These are phyloP conservation scores for mouse (Mus musculus) DNA, from an alignment of 2,113 vertebrate species.

Conservation along the genomic window GRCm39 chr2:47525001-47525500, in stretches of 20 bases:
- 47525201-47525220: slow-evolving; percentile 26
- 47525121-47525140: background rate
- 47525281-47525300: background rate
- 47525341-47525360: background rate
- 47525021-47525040: background rate
- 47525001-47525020: background rate
- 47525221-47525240: background rate
- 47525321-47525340: background rate
- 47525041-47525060: background rate
- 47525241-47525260: background rate
- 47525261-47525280: background rate
- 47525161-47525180: background rate
- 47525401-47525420: background rate
- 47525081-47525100: background rate
- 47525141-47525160: background rate
- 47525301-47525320: background rate
- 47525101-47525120: background rate
- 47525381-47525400: background rate
- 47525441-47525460: background rate
- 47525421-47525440: background rate
- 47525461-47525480: background rate
- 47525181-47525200: background rate
- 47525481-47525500: background rate
- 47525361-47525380: background rate
- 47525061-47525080: background rate